Percentiles rank a stretch among this genome's conserved stretches.
These are phyloP conservation scores for Trichonephila clavipes DNA, from an alignment of 1,140 invertebrate genomes.

Conservation along the genomic window DNA sequence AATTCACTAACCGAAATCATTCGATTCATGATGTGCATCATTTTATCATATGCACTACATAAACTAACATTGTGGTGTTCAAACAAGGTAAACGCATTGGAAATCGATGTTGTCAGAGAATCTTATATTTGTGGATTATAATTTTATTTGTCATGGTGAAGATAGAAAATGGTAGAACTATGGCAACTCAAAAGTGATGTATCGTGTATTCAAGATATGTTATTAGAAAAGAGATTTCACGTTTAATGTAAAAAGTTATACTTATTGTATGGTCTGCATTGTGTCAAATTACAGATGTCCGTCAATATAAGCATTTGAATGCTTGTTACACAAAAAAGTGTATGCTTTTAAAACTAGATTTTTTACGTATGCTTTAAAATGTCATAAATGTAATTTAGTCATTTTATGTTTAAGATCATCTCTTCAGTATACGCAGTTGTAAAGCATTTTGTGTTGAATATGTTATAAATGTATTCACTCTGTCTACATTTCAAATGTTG, in stretches of 20 bases:
- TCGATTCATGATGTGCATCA: neutral
- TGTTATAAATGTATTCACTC: neutral
- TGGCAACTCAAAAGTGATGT: conserved; percentile 30
- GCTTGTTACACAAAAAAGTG: conserved; percentile 10
- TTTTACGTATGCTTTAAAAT: conserved; percentile 33
- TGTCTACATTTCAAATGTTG: neutral
- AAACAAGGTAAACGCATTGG: conserved; percentile 11
- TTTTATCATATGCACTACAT: conserved; percentile 41
- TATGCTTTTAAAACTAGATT: conserved; percentile 21
- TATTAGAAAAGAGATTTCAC: conserved; percentile 36
- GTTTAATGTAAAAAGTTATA: conserved; percentile 61
- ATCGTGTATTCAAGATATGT: neutral
- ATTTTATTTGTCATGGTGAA: conserved; percentile 28
- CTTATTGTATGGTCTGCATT: conserved; percentile 35
- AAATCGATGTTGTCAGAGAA: conserved; percentile 4
- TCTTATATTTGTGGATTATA: conserved; percentile 50
- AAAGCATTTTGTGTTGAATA: conserved; percentile 27
- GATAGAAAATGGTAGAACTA: conserved; percentile 32
- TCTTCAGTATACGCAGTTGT: conserved; percentile 14
- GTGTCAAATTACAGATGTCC: conserved; percentile 43
- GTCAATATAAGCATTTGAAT: conserved; percentile 47
- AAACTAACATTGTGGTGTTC: conserved; percentile 14
- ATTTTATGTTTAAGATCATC: conserved; percentile 13
- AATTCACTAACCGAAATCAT: conserved; percentile 50
- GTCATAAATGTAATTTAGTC: conserved; percentile 23